A percentile compares a stretch with the other conserved stretches of the same genome.
These are phyloP conservation scores for Sycophaga agraensis DNA, from an alignment of 1,140 invertebrate species.

Conservation along the genomic window DNA sequence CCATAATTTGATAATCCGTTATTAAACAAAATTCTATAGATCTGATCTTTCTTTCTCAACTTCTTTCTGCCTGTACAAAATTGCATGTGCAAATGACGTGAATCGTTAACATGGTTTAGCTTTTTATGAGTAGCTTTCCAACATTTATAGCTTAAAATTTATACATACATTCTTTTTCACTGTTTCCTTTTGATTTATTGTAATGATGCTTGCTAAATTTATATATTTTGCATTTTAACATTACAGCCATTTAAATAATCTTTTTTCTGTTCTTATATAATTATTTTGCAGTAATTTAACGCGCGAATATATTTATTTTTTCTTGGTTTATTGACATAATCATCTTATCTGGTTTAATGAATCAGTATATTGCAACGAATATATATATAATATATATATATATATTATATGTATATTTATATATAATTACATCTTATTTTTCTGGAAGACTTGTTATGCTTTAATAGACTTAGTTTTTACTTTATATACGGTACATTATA, in stretches of 20 bases:
- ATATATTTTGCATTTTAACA: background rate
- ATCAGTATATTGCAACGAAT: constrained; percentile 1
- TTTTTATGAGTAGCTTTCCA: too few relatives aligned
- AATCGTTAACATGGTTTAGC: too few relatives aligned
- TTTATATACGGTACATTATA: constrained; percentile 3
- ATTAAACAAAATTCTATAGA: too few relatives aligned
- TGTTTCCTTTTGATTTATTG: background rate
- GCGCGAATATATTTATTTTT: background rate
- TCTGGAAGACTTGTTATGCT: constrained; percentile 12
- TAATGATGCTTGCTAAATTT: constrained; percentile 4
- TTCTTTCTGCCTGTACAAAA: too few relatives aligned
- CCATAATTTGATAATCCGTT: too few relatives aligned
- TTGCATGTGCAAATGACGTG: too few relatives aligned
- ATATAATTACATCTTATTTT: constrained; percentile 16
- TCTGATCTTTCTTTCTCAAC: too few relatives aligned
- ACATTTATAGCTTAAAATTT: too few relatives aligned
- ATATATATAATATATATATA: constrained; percentile 4
- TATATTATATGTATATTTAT: constrained; percentile 16
- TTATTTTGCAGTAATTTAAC: background rate
- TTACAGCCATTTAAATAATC: background rate
- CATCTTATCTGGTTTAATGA: background rate
- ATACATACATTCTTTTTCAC: background rate
- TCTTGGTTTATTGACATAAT: constrained; percentile 1
- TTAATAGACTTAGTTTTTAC: background rate
- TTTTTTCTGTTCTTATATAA: background rate